Evolutionary conservation across 2,797 vertebrate species (phyloP), one percentile per base, ranked within the genome.

Genomic region (Melanotaenia parkinsoni): DNA sequence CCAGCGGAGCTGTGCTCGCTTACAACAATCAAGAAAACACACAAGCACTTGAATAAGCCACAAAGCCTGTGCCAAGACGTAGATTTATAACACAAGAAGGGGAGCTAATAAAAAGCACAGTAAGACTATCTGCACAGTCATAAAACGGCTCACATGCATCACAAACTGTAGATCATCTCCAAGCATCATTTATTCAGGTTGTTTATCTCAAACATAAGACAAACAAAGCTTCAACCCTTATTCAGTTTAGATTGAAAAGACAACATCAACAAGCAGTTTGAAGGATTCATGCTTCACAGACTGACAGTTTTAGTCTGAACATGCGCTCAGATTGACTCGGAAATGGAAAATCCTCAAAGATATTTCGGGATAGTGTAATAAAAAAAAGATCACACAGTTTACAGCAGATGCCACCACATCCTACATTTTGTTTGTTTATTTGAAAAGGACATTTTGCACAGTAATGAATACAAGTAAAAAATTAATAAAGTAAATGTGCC

Each of bases 1-100:
- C 77, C 82, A 75, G 83, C 50, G 7, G 74, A 63, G 68, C 68
- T 54, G 57, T 14, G 57, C 74, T 54, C 56, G 50, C 79, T 59
- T 9, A 16, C 74, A 66, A 67, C 70, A 74, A 81, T 70, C 70
- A 50, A 84, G 78, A 77, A 79, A 73, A 59, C 65, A 81, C 30
- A 81, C 58, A 40, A 75, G 70, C 60, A 80, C 67, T 2, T 24
- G 45, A 53, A 70, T 63, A 33, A 24, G 57, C 50, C 3, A 51
- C 1, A 3, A 62, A 59, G 28, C 59, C 12, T 9, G 14, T 67
- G 61, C 20, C 3, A 47, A 38, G 37, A 43, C n/a, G 58, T 13
- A 4, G 43, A 51, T 67, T 75, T 57, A 38, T 14, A 64, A 30
- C 16, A 40, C 10, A 35, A 56, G 33, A 28, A 38, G 38, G 35